Base-by-base conservation (phyloP, 2,113 vertebrate genomes). In the Entomyzon cyanotis region DNA sequence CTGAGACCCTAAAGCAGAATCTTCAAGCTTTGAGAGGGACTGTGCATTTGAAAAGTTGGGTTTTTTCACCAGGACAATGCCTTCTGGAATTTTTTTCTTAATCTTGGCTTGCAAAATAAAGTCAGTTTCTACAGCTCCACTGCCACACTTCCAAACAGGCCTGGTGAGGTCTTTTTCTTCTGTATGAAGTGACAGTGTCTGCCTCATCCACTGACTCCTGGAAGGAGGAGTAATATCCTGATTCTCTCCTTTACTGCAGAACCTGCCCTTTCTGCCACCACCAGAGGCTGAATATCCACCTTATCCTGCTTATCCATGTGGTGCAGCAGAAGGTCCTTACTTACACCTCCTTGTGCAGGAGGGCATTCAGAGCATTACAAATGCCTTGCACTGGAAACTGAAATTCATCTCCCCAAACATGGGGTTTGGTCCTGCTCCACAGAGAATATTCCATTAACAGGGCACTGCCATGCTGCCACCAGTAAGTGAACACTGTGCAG, bases 331-430 rank as follows among this genome's bases (percentile, higher is more conserved):
- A 64, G 12, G 19, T 4, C 60, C 33, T 55, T 16, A 1, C 42
- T 21, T 8, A 17, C 8, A 39, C 5, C 25, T 8, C 10, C 7
- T 25, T 5, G 5, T 11, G 21, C 11, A 7, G 0, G 0, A 31
- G 18, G 8, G 2, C 4, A 15, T 25, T 53, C 67, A 68, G 25
- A 53, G 15, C 21, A 44, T 1, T 20, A 15, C 42, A 58, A 23
- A 14, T 7, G 12, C 20, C 14, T 2, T 2, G 8, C 16, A 22
- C 30, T 39, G 37, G 49, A 65, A 47, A 65, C 50, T 84, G 12
- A 53, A 76, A 31, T 15, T 44, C 41, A 28, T 4, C n/a, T 49
- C 68, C 62, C 28, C 63, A 62, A 2, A 10, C 0, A 3, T 1
- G 21, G 20, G 19, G 10, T 11, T 77, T 41, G 22, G 7, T 24